Conservation (phyloP, 2,888 invertebrate genomes). For the Hylaea fasciaria region DNA sequence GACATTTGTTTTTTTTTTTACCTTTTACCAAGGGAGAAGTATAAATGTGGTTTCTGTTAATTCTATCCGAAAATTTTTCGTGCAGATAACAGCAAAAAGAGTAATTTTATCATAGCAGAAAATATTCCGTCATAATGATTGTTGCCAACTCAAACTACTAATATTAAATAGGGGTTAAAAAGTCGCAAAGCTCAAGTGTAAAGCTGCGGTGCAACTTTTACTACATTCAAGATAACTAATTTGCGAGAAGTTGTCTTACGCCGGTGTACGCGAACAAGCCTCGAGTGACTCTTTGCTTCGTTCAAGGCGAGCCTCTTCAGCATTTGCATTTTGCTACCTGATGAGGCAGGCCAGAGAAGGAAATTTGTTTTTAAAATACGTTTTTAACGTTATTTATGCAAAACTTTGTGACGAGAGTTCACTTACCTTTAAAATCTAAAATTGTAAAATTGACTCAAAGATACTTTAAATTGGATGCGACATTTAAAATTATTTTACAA, state of each 20-base stretch:
- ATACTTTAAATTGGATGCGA: too few species aligned
- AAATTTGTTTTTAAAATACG: too few species aligned
- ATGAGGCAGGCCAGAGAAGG: constrained; percentile 3
- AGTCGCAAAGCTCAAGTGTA: neutral
- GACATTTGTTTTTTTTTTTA: neutral
- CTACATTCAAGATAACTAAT: constrained; percentile 44
- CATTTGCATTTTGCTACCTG: constrained; percentile 28
- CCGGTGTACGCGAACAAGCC: constrained; percentile 59
- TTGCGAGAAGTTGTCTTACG: constrained; percentile 47
- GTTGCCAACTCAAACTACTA: too few species aligned
- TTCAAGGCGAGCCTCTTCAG: constrained; percentile 50
- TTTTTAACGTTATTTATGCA: neutral
- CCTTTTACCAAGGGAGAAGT: neutral
- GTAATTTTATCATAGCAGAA: too few species aligned
- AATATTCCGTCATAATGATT: too few species aligned
- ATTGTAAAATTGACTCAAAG: too few species aligned
- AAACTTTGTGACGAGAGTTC: too few species aligned
- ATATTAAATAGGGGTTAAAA: too few species aligned
- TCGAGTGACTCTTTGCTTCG: constrained; percentile 60
- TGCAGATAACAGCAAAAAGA: too few species aligned
- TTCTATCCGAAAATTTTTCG: too few species aligned
- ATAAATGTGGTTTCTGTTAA: neutral
- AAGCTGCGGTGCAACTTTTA: neutral
- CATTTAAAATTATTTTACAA: neutral
- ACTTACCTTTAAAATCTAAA: too few species aligned